Conservation (phyloP, 2,797 vertebrate species). For the Poecilia gillii region DNA sequence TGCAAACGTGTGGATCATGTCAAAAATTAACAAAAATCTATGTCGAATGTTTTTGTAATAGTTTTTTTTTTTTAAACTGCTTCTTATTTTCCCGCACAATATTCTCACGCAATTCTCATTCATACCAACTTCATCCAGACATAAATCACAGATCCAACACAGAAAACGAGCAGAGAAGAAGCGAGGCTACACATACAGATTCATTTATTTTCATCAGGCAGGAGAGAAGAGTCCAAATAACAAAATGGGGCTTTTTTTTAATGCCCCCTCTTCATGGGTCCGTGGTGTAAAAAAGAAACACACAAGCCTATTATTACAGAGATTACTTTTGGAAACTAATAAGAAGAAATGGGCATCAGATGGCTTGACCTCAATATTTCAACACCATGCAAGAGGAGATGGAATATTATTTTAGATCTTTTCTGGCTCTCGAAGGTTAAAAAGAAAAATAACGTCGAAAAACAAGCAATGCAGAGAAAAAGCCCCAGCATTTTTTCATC, state of each 20-base stretch:
- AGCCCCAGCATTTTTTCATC: neutral
- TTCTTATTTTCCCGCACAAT: neutral
- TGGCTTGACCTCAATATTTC: slow-evolving; percentile 32
- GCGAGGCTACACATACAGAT: slow-evolving; percentile 38
- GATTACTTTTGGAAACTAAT: slow-evolving; percentile 40
- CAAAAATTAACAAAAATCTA: neutral
- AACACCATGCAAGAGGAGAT: slow-evolving; percentile 11
- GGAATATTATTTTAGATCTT: neutral
- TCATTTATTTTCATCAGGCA: slow-evolving; percentile 60
- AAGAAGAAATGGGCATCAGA: slow-evolving; percentile 39
- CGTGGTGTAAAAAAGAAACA: slow-evolving; percentile 30
- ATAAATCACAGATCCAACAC: slow-evolving; percentile 29
- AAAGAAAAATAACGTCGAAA: slow-evolving; percentile 2
- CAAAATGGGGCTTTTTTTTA: slow-evolving; percentile 14
- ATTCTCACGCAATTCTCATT: neutral
- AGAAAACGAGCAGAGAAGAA: slow-evolving; percentile 34
- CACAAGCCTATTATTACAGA: slow-evolving; percentile 41
- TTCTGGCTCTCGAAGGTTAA: slow-evolving; percentile 7
- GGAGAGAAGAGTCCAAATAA: slow-evolving; percentile 31
- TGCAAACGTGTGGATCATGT: neutral
- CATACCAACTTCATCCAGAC: slow-evolving; percentile 20
- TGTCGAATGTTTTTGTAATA: neutral
- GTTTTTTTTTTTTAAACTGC: no score
- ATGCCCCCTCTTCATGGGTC: slow-evolving; percentile 21
- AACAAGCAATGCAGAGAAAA: neutral